phyloP scores from a whole-genome alignment of 2,888 invertebrate species.

The Lithophane ornitopus region DNA sequence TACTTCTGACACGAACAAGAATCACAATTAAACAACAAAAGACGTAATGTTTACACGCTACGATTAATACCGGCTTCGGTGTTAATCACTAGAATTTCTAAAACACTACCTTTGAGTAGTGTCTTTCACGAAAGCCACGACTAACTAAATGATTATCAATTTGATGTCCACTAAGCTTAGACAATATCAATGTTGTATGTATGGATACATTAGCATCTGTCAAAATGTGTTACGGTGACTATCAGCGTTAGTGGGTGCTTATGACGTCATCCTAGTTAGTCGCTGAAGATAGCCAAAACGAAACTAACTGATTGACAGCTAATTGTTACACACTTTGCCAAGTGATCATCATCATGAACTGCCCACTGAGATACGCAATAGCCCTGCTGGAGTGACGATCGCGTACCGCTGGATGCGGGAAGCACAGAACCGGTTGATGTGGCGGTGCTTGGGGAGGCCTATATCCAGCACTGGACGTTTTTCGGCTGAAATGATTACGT shows the following conservation, averaged over 20 bases:
- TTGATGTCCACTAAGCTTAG: background rate
- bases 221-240: background rate
- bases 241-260: background rate
- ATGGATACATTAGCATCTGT: background rate
- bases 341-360: background rate
- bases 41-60: background rate
- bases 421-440: too few relatives aligned
- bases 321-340: background rate
- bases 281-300: background rate
- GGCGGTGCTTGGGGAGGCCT: too few relatives aligned
- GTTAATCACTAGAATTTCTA: background rate
- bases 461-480: too few relatives aligned
- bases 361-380: too few relatives aligned
- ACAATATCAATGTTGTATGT: background rate
- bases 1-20: background rate
- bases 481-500: too few relatives aligned
- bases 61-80: background rate
- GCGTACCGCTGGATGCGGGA: too few relatives aligned
- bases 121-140: background rate
- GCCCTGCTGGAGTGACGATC: too few relatives aligned
- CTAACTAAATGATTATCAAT: background rate
- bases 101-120: constrained; percentile 3
- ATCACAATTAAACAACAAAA: too few relatives aligned
- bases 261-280: background rate
- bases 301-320: background rate